Evolutionary conservation across 1,140 invertebrate genomes (phyloP).

Genomic region (Meloidogyne exigua): DNA sequence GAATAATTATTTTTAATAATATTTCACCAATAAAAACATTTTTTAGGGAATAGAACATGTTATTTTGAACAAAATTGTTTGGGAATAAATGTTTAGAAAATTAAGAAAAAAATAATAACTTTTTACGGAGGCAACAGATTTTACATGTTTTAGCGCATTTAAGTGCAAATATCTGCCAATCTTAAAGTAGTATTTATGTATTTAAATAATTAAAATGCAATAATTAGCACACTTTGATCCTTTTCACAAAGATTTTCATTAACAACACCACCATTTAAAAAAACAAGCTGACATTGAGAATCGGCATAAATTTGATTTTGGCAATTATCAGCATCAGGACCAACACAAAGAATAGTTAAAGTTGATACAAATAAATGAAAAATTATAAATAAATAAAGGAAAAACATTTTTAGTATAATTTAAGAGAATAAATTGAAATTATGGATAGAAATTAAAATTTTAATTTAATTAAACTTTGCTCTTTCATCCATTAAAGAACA

Average conservation of each 20-base stretch:
- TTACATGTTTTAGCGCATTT: neutral
- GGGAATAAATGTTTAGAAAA: neutral
- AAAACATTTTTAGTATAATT: neutral
- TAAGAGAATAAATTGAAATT: neutral
- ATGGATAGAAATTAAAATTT: neutral
- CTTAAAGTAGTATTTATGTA: neutral
- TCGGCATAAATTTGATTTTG: neutral
- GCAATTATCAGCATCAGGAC: conserved; percentile 1
- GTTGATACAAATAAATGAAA: neutral
- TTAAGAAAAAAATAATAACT: neutral
- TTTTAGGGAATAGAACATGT: no score
- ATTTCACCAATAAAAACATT: no score
- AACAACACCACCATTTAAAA: neutral
- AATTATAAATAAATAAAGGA: neutral
- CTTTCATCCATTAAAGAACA: no score
- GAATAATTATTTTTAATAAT: no score
- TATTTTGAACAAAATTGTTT: no score
- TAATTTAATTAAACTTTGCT: no score
- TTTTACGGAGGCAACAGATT: neutral
- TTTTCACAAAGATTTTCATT: neutral
- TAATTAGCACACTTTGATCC: neutral
- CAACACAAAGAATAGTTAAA: neutral
- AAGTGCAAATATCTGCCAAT: neutral
- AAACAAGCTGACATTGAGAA: neutral
- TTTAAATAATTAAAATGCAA: neutral